Percentiles rank a stretch among this genome's conserved stretches.
Conservation (phyloP, 2,888 invertebrate species). For the Epinotia brunnichana region DNA sequence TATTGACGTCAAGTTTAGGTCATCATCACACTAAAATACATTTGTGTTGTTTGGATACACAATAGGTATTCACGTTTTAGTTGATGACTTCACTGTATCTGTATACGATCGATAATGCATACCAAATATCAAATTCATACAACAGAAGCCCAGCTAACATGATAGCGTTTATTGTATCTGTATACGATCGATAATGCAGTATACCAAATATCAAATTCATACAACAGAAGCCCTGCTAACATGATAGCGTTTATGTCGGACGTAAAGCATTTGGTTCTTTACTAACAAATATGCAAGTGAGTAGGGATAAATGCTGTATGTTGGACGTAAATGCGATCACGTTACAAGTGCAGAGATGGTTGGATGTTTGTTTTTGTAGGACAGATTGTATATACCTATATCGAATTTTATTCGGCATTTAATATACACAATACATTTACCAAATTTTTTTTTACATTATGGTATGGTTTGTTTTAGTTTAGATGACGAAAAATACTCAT, state of each 20-base stretch:
- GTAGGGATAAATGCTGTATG: no score
- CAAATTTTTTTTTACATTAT: background rate
- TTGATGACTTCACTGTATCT: background rate
- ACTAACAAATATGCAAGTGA: no score
- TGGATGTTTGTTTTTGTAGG: no score
- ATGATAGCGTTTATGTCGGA: no score
- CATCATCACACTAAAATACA: background rate
- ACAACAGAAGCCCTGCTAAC: background rate
- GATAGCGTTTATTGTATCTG: no score
- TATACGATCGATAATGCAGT: background rate
- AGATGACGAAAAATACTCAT: no score
- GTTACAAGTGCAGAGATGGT: no score
- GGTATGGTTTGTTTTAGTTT: background rate
- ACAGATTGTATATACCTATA: no score
- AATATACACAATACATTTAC: background rate
- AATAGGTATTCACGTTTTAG: background rate
- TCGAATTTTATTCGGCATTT: background rate
- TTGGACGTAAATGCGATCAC: no score
- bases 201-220: background rate
- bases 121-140: background rate
- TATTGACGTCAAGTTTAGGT: slow-evolving; percentile 5
- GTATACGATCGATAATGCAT: background rate
- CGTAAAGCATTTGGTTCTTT: no score
- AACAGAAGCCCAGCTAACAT: background rate
- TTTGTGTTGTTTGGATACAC: background rate